phyloP scores from a whole-genome alignment of 1,140 invertebrate genomes.

The Drusus annulatus region DNA sequence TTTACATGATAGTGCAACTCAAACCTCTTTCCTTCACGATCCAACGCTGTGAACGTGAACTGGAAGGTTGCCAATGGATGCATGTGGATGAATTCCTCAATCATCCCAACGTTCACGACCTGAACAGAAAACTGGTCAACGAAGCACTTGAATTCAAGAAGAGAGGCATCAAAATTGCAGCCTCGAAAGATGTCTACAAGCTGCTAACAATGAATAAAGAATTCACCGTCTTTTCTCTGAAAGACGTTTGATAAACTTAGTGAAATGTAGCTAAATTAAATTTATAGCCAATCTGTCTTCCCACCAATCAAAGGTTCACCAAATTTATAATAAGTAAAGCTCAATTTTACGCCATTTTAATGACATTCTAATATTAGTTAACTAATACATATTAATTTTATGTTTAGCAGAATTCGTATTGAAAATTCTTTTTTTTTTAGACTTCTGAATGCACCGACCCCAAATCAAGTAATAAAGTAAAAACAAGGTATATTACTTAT shows the following conservation, averaged over 20 bases:
- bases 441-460: too few species aligned
- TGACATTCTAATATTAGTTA: too few species aligned
- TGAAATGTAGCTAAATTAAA: too few species aligned
- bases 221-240: conserved; percentile 50
- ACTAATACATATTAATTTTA: too few species aligned
- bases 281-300: too few species aligned
- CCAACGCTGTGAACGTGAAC: conserved; percentile 80
- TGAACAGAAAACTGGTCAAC: conserved; percentile 79
- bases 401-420: too few species aligned
- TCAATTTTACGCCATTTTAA: too few species aligned
- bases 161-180: conserved; percentile 73
- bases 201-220: conserved; percentile 55
- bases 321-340: too few species aligned
- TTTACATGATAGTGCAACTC: conserved; percentile 85
- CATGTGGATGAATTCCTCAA: conserved; percentile 80
- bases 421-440: too few species aligned
- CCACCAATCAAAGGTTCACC: too few species aligned
- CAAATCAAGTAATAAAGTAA: too few species aligned
- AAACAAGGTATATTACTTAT: too few species aligned
- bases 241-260: conserved; percentile 1
- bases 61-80: conserved; percentile 88
- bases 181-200: conserved; percentile 64
- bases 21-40: conserved; percentile 79
- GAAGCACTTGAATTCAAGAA: conserved; percentile 78
- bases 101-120: conserved; percentile 82